These are phyloP conservation scores for Turritopsis dohrnii DNA, from an alignment of 30 jellyfish, hydroid and myxozoan species.

Conservation along the genomic window DNA sequence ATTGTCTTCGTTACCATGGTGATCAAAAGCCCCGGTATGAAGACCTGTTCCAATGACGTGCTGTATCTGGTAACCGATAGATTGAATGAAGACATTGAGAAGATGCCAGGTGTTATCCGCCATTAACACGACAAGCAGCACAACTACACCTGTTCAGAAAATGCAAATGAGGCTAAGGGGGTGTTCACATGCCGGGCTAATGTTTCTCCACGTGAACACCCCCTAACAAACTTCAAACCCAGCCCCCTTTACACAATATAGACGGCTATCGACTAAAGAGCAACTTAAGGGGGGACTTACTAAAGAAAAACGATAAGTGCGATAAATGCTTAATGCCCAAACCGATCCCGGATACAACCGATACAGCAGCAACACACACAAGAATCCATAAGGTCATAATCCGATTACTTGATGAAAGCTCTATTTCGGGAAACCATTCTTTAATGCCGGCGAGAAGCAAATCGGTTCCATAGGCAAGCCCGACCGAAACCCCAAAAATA, in stretches of 20 bases:
- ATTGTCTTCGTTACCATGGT: not conserved
- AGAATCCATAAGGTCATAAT: not conserved
- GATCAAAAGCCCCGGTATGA: not conserved
- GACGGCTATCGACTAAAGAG: no score
- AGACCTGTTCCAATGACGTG: not conserved
- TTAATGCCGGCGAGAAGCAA: not conserved
- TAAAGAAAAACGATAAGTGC: no score
- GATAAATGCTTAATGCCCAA: not conserved
- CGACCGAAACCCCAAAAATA: not conserved
- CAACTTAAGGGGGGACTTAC: not conserved
- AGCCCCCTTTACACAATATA: no score
- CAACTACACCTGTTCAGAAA: not conserved
- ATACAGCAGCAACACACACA: not conserved
- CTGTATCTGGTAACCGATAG: not conserved
- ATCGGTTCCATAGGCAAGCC: not conserved
- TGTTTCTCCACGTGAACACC: no score
- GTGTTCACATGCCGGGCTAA: no score
- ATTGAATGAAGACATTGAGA: not conserved
- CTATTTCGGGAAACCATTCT: not conserved
- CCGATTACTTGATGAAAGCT: not conserved
- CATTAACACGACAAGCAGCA: not conserved
- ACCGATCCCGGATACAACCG: not conserved
- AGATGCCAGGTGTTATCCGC: not conserved
- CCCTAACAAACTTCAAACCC: no score
- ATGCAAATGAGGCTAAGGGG: no score